Base-by-base conservation (phyloP, 2,888 invertebrate genomes). In the Pristionchus mayeri region DNA sequence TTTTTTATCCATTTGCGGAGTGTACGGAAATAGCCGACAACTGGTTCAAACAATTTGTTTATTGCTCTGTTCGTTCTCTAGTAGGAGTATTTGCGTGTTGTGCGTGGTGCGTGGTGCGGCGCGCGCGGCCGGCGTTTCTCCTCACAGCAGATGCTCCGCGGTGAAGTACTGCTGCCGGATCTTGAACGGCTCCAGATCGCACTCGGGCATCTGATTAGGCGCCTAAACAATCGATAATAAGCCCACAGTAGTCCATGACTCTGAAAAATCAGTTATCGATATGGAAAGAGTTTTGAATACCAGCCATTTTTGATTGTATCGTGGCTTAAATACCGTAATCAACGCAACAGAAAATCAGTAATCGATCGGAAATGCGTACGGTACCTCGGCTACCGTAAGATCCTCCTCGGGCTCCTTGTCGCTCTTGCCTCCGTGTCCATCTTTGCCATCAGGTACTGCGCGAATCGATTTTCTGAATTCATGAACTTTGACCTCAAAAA, bases 151-250 rank as follows among this genome's bases (percentile, higher is more conserved):
- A 44, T 82, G 63, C 37, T 82, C 81, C 21, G 60, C 48, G 54
- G 71, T 71, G 75, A 84, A 84, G 52, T 52, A 18, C 24, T 84
- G 84, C 52, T 48, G 34, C 54, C 84, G 48, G 52, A 16, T 16
- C 16, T n/a, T 34, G 37, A 84, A 75, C 40, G 71, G 75, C 37
- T 84, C 84, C 52, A 84, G 37, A 27, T 84, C 84, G 18, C 71
- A 34, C 54, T 84, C 84, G 52, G 84, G 71, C 84, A 84, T 84
- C 21, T 37, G 34, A 18, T 84, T 75, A 16, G 84, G 84, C 24
- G 57, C 84, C 84, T 75, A 37, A 37, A 84, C 13, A 44, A 63
- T 48, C 11, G 30, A 40, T 67, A 54, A 40, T 57, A 18, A 37
- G 37, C 2, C 16, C 9, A 34, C 34, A 40, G 18, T 67, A 44